Percentiles rank a stretch among this genome's conserved stretches.
These are phyloP conservation scores for Nibea albiflora DNA, from an alignment of 2,113 vertebrate species.

Conservation along the genomic window DNA sequence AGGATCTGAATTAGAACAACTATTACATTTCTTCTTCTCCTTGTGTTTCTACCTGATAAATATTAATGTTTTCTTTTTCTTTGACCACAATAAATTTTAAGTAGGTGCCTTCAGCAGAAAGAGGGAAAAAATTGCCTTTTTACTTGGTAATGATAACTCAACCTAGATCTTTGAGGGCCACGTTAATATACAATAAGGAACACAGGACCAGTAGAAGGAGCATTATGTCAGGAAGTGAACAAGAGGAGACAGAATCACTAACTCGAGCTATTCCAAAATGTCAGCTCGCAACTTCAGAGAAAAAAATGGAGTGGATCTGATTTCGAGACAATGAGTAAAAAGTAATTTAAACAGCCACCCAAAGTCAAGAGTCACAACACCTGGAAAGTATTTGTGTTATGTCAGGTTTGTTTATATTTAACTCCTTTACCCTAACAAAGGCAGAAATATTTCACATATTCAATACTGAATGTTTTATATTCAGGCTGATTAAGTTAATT, in stretches of 20 bases:
- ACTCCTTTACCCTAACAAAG: not conserved
- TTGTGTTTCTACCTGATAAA: constrained; percentile 68
- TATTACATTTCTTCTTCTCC: constrained; percentile 57
- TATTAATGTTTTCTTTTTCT: constrained; percentile 74
- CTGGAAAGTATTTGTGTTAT: not conserved
- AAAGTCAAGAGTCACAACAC: not conserved
- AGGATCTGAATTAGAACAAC: constrained; percentile 77
- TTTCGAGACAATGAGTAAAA: constrained; percentile 6
- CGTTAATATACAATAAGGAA: constrained; percentile 39
- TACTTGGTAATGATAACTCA: constrained; percentile 63
- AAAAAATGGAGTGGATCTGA: not conserved
- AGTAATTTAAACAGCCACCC: not conserved
- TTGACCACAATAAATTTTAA: constrained; percentile 74
- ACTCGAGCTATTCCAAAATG: constrained; percentile 27
- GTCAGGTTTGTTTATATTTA: constrained; percentile 3
- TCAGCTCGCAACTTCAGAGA: constrained; percentile 19
- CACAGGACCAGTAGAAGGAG: constrained; percentile 28
- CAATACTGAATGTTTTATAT: not conserved
- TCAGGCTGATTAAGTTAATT: not conserved
- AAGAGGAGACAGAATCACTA: constrained; percentile 20
- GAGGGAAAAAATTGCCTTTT: constrained; percentile 22
- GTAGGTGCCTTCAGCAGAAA: constrained; percentile 59
- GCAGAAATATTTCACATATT: not conserved
- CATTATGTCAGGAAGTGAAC: constrained; percentile 19
- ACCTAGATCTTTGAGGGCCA: constrained; percentile 61